phyloP scores from a whole-genome alignment of 2,113 vertebrate species.

The Carettochelys insculpta region DNA sequence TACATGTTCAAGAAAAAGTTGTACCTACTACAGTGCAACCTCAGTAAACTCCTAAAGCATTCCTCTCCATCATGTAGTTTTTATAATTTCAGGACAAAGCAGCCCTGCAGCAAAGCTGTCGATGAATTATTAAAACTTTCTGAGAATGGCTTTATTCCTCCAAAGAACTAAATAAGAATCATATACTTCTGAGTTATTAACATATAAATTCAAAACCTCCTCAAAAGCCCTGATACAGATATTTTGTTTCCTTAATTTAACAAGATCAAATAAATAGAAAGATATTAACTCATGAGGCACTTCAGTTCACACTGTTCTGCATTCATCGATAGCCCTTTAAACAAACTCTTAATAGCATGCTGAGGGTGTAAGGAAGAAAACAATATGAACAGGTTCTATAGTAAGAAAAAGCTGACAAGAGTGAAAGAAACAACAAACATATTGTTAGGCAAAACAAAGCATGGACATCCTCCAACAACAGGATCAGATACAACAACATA shows the following conservation, averaged over 20 bases:
- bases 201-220: constrained; percentile 37
- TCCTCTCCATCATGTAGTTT: constrained; percentile 46
- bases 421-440: constrained; percentile 4
- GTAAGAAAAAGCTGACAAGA: background rate
- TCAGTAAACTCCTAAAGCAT: background rate
- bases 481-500: background rate
- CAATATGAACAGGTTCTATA: background rate
- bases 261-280: constrained; percentile 24
- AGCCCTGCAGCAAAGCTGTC: constrained; percentile 51
- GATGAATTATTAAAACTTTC: constrained; percentile 66
- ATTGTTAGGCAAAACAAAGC: background rate
- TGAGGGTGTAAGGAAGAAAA: constrained; percentile 17
- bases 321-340: constrained; percentile 49
- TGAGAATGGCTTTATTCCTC: constrained; percentile 57
- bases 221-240: background rate
- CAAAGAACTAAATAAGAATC: constrained; percentile 55
- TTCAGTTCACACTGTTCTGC: constrained; percentile 35
- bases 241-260: constrained; percentile 57
- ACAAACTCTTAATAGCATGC: constrained; percentile 37
- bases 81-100: constrained; percentile 47
- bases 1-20: background rate
- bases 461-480: background rate
- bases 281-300: constrained; percentile 32
- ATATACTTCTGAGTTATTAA: constrained; percentile 44
- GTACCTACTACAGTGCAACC: background rate